Evolutionary conservation across 2,888 invertebrate genomes (phyloP).

Genomic region (Cosmia trapezina): DNA sequence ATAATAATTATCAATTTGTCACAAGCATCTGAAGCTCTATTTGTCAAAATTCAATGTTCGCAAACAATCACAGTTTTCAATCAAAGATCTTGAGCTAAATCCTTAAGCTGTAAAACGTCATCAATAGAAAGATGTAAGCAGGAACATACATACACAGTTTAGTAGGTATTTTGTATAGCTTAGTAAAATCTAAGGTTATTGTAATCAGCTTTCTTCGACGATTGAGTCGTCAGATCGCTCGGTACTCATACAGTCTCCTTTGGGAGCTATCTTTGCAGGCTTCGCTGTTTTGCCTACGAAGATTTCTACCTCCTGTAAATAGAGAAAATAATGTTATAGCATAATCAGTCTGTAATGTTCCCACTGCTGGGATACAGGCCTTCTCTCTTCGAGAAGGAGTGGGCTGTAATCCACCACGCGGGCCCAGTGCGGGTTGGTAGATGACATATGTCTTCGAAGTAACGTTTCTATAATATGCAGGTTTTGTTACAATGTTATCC

Average conservation of each 20-base stretch:
- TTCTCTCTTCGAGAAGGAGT: too few species aligned
- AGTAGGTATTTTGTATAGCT: conserved; percentile 37
- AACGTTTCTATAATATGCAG: too few species aligned
- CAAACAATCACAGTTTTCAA: not conserved
- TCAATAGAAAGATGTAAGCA: conserved; percentile 17
- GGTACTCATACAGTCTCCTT: conserved; percentile 77
- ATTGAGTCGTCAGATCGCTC: conserved; percentile 68
- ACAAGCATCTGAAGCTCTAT: not conserved
- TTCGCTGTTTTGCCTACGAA: conserved; percentile 83
- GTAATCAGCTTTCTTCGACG: conserved; percentile 78
- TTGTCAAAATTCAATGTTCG: not conserved
- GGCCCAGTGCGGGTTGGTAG: too few species aligned
- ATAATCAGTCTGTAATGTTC: too few species aligned
- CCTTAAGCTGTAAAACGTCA: too few species aligned
- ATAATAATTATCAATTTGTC: too few species aligned
- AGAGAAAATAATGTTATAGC: not conserved
- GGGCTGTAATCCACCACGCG: too few species aligned
- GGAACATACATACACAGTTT: conserved; percentile 31
- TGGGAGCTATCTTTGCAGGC: conserved; percentile 75
- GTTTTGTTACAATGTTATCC: too few species aligned
- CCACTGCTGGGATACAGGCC: too few species aligned
- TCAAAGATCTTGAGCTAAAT: not conserved
- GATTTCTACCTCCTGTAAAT: conserved; percentile 86
- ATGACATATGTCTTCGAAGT: too few species aligned
- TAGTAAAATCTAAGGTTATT: conserved; percentile 27